Evolutionary conservation across 53 echinoderm and acorn worm species (phyloP), one percentile per base, ranked within the genome.

Genomic region (Echinarachnius parma): DNA sequence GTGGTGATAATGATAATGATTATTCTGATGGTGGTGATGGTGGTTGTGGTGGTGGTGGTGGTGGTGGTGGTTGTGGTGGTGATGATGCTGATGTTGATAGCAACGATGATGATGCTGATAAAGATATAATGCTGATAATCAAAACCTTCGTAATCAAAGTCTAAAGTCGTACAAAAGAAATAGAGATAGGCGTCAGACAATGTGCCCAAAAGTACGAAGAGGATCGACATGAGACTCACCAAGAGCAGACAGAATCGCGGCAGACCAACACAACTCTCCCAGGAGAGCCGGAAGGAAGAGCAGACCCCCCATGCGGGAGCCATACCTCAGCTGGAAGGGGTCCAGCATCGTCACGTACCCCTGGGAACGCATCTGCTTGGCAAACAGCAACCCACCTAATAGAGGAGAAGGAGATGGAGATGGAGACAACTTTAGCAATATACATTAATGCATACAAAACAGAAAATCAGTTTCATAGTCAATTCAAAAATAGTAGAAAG

Each of bases 271-370:
- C 26, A 96, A 77, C 47, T 96, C 96, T 21, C 96, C 96, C 45
- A 83, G 75, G 20, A 96, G 85, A 22, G 96, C 96, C 15, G 96
- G 96, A 4, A 96, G 65, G 74, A 96, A 96, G 29, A 96, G 91
- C 1, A 96, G 72, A 1, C 96, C 96, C 29, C 96, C 95, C 96
- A 96, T 96, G 0, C 96, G 87, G 20, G 92, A 92, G 14, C 96
- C 96, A 42, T 92, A 96, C 57, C 88, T 91, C 9, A 91, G 56
- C 79, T 96, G 96, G 80, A 96, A 96, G 1, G 96, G 96, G 50
- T 96, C 91, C 70, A 96, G 46, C 96, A 96, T 96, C 24, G 96
- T 96, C 46, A 96, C 82, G 79, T 96, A 96, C 9, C 96, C 96
- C 64, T 91, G 91, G 16, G 84, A 77, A 45, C 96, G 37, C 96